Conservation (phyloP, 2,888 invertebrate species). For the Eristalinus sepulchralis region DNA sequence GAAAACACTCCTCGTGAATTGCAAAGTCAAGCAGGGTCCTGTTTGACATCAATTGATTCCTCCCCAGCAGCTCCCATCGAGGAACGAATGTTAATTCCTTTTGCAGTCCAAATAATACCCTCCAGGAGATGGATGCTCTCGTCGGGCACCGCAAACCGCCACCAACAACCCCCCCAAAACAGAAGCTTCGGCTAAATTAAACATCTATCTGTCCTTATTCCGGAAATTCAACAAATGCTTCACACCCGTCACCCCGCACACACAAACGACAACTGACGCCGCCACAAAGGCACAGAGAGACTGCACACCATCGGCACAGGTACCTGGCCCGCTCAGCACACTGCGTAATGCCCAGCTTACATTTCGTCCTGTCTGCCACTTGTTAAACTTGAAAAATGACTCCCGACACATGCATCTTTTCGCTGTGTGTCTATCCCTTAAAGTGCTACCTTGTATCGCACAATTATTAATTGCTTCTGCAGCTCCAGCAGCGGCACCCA, state of each 20-base stretch:
- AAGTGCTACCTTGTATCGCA: constrained; percentile 43
- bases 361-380: constrained; percentile 37
- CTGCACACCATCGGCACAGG: not conserved
- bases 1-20: not conserved
- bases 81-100: not conserved
- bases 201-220: constrained; percentile 1
- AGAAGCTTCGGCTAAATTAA: not conserved
- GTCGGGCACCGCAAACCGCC: not conserved
- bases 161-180: not conserved
- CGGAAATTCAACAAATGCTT: constrained; percentile 36
- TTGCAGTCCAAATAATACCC: not conserved
- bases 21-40: not conserved
- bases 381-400: constrained; percentile 64
- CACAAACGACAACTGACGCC: constrained; percentile 5
- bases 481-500: constrained; percentile 4
- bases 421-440: constrained; percentile 31
- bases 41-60: not conserved
- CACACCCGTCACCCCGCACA: not conserved
- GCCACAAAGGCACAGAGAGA: not conserved
- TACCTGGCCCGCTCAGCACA: constrained; percentile 25
- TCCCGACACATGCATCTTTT: constrained; percentile 53
- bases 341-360: constrained; percentile 31
- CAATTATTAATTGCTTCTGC: constrained; percentile 55
- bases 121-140: not conserved
- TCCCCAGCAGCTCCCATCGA: not conserved